Conservation (phyloP, 2,888 invertebrate species). For the Falcaria lacertinaria region DNA sequence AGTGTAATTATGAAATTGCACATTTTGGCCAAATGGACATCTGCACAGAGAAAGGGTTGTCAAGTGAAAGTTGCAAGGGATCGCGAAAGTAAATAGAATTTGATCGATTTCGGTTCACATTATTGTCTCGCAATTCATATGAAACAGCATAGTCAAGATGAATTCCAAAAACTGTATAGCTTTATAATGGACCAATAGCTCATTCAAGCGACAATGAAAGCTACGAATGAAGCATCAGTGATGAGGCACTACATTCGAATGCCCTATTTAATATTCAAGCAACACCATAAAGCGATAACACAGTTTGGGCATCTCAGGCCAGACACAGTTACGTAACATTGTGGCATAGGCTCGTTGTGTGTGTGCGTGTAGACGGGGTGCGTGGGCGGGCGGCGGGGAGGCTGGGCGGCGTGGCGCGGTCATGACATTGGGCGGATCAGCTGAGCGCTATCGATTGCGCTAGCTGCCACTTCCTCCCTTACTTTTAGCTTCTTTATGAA, state of each 20-base stretch:
- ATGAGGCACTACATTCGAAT: not conserved
- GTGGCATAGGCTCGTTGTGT: conserved; percentile 6
- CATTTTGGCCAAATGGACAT: conserved; percentile 46
- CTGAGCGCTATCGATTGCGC: conserved; percentile 69
- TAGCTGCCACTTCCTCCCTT: conserved; percentile 49
- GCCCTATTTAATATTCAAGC: not conserved
- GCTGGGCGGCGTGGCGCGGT: conserved; percentile 37
- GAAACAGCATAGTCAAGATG: too few species aligned
- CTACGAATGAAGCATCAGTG: not conserved
- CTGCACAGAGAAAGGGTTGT: conserved; percentile 44
- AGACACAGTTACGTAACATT: not conserved
- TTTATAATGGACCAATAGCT: too few species aligned
- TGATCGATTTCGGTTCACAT: not conserved
- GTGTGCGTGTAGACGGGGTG: conserved; percentile 18
- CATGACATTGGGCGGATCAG: conserved; percentile 78
- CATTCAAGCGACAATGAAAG: not conserved
- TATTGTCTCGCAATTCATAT: too few species aligned
- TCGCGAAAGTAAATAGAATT: not conserved
- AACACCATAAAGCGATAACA: not conserved
- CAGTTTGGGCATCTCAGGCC: not conserved
- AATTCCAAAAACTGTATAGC: too few species aligned
- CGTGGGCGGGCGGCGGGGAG: conserved; percentile 25
- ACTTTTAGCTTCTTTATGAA: conserved; percentile 58
- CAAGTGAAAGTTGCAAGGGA: conserved; percentile 23
- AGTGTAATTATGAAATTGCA: conserved; percentile 34